A percentile compares a stretch with the other conserved stretches of the same genome.
These are phyloP conservation scores for Bergia sp. DNA, from an alignment of 92 coral and sea anemone genomes.

Conservation along the genomic window DNA sequence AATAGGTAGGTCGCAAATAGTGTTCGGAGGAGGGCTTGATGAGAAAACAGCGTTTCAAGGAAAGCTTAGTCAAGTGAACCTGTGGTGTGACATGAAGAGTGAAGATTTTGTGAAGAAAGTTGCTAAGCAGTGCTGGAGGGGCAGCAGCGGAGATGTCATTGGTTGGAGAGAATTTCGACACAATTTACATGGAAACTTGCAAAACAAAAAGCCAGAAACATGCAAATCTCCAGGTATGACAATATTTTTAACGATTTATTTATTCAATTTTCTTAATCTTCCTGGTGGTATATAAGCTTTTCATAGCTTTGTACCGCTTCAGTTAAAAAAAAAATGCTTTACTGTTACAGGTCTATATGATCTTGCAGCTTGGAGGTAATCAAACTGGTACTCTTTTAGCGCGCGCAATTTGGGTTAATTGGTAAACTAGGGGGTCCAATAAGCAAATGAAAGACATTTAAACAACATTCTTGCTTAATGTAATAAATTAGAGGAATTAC, in stretches of 20 bases:
- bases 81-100: not conserved
- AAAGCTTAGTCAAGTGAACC: not conserved
- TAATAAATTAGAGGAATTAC: too few relatives aligned
- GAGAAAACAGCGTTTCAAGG: slow-evolving; percentile 1
- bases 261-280: too few relatives aligned
- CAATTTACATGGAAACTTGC: not conserved
- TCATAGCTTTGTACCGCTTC: too few relatives aligned
- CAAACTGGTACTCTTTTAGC: too few relatives aligned
- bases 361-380: too few relatives aligned
- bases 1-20: not conserved
- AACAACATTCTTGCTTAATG: too few relatives aligned
- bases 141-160: not conserved
- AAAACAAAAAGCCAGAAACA: not conserved
- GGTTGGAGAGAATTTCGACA: slow-evolving; percentile 27
- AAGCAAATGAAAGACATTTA: too few relatives aligned
- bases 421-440: too few relatives aligned
- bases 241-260: not conserved
- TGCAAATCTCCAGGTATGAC: not conserved
- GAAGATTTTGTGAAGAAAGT: not conserved
- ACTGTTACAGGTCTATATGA: too few relatives aligned
- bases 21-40: not conserved
- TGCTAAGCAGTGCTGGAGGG: not conserved
- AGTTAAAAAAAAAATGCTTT: too few relatives aligned
- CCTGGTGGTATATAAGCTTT: too few relatives aligned
- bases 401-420: too few relatives aligned